Conservation (phyloP, 2,113 vertebrate species). For the Phyllostomus hastatus region DNA sequence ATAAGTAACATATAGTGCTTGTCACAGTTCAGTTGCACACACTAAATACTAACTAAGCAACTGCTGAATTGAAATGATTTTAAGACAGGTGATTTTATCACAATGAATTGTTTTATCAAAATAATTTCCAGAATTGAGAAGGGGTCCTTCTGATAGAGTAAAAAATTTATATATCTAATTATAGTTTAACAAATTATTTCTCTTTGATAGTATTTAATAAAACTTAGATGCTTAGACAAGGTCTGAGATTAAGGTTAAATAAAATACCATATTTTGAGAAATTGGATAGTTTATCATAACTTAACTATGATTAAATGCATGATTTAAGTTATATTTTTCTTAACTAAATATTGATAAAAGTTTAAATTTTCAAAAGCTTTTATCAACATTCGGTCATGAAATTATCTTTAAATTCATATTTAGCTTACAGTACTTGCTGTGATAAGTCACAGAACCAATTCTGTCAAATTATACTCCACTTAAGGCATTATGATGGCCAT, state of each 20-base stretch:
- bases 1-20: neutral
- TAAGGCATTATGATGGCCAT: neutral
- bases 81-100: neutral
- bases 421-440: neutral
- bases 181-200: neutral
- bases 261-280: constrained; percentile 12
- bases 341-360: neutral
- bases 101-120: neutral
- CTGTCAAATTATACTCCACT: neutral
- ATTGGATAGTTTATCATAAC: neutral
- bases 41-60: neutral
- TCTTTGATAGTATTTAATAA: neutral
- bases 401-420: neutral
- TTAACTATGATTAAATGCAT: neutral
- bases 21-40: neutral
- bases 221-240: neutral
- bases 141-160: neutral
- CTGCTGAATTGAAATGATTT: neutral
- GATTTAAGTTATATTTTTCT: constrained; percentile 11
- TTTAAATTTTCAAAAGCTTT: neutral
- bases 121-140: neutral
- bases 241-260: neutral
- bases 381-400: neutral
- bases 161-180: neutral
- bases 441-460: neutral